A percentile compares a stretch with the other conserved stretches of the same genome.
phyloP scores from a whole-genome alignment of 23 tunicate species.

The Phallusia fumigata region DNA sequence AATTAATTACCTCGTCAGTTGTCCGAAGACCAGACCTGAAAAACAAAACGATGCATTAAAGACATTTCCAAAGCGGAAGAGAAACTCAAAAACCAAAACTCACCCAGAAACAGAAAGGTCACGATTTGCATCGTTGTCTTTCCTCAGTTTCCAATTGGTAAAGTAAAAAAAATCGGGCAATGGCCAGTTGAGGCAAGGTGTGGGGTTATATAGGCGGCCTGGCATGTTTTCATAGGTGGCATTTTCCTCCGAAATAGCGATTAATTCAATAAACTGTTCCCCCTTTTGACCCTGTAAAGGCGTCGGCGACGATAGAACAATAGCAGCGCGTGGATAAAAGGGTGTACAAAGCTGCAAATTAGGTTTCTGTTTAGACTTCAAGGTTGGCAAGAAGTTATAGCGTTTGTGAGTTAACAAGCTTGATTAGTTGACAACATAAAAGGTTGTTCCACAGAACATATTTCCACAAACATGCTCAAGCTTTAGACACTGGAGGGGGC shows the following conservation, averaged over 20 bases:
- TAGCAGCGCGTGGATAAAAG: too few relatives aligned
- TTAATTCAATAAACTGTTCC: too few relatives aligned
- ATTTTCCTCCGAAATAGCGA: not conserved
- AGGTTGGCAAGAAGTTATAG: too few relatives aligned
- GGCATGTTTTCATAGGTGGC: conserved; percentile 5
- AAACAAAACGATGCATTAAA: not conserved
- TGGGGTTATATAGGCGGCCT: not conserved
- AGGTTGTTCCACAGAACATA: too few relatives aligned
- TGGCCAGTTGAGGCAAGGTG: not conserved
- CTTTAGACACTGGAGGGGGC: too few relatives aligned
- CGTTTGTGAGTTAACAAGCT: too few relatives aligned
- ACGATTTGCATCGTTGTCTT: not conserved
- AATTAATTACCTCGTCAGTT: not conserved
- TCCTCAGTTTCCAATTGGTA: not conserved
- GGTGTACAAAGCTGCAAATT: too few relatives aligned
- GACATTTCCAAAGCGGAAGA: not conserved
- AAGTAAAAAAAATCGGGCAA: not conserved
- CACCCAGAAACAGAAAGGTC: not conserved
- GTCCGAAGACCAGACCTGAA: not conserved
- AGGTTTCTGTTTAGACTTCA: too few relatives aligned
- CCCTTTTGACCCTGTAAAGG: too few relatives aligned
- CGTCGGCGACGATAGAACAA: too few relatives aligned
- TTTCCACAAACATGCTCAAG: too few relatives aligned
- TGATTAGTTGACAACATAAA: too few relatives aligned
- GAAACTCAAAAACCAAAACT: not conserved